Conservation (phyloP, 2,113 vertebrate genomes). For the Trematocara stigmaticum region DNA sequence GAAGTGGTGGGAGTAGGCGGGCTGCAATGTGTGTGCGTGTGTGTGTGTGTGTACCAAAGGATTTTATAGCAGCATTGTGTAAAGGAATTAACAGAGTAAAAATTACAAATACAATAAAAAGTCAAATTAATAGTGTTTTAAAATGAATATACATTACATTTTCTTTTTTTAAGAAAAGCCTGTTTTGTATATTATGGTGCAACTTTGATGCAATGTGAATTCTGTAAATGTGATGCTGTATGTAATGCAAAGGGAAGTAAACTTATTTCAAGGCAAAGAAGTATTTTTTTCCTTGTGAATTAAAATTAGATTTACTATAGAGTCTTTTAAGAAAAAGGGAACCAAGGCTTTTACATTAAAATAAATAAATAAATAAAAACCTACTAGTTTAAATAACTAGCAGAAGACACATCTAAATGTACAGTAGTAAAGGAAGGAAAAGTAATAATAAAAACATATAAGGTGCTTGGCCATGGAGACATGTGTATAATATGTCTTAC, state of each 20-base stretch:
- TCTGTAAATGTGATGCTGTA: background rate
- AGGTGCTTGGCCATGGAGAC: background rate
- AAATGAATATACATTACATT: background rate
- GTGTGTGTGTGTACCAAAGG: background rate
- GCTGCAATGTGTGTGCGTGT: background rate
- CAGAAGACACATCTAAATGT: background rate
- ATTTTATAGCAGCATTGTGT: constrained; percentile 29
- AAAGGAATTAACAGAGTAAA: background rate
- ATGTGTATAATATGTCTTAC: background rate
- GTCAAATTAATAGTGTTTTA: background rate
- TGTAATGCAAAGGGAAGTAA: background rate
- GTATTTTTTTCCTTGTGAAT: background rate
- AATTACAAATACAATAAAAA: background rate
- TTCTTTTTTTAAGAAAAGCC: background rate
- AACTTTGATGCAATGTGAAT: background rate
- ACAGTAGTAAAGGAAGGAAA: background rate
- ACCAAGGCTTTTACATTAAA: background rate
- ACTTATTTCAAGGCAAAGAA: background rate
- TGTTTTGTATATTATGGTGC: background rate
- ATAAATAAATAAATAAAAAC: background rate
- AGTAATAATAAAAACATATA: background rate
- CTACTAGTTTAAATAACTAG: background rate
- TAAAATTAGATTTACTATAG: background rate
- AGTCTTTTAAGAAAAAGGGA: background rate
- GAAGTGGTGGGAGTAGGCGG: constrained; percentile 52